Percentiles rank a stretch among this genome's conserved stretches.
Conservation (phyloP, 1,140 invertebrate species). For the Diabrotica virgifera region DNA sequence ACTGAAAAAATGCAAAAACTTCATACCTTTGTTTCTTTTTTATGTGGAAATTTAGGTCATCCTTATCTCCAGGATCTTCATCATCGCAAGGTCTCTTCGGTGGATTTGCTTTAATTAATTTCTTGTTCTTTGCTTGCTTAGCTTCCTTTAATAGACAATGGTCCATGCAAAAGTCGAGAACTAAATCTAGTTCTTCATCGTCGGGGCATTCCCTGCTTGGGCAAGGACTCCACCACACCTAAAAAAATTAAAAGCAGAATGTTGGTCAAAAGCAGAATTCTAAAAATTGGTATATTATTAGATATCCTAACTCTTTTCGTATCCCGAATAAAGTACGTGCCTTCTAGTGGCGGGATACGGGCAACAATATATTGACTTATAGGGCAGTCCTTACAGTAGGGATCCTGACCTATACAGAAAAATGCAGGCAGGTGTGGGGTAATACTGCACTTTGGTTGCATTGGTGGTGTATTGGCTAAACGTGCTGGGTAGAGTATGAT, state of each 20-base stretch:
- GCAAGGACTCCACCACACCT: conserved; percentile 70
- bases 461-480: no score
- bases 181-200: conserved; percentile 66
- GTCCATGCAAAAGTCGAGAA: conserved; percentile 65
- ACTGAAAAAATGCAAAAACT: neutral
- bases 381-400: no score
- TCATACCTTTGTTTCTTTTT: conserved; percentile 49
- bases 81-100: neutral
- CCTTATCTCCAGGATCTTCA: conserved; percentile 48
- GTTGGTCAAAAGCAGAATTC: no score
- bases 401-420: no score
- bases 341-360: no score
- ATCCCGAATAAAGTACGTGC: no score
- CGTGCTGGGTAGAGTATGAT: no score
- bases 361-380: no score
- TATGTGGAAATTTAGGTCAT: conserved; percentile 54
- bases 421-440: no score
- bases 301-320: no score
- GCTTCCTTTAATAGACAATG: conserved; percentile 58
- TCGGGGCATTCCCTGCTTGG: conserved; percentile 71
- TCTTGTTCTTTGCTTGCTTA: conserved; percentile 15
- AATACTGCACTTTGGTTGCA: no score
- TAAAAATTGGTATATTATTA: no score
- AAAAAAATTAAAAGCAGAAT: neutral
- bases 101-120: conserved; percentile 3